Evolutionary conservation across 2,888 invertebrate genomes (phyloP), one percentile per base, ranked within the genome.

Genomic region (Protodeltote pygarga): DNA sequence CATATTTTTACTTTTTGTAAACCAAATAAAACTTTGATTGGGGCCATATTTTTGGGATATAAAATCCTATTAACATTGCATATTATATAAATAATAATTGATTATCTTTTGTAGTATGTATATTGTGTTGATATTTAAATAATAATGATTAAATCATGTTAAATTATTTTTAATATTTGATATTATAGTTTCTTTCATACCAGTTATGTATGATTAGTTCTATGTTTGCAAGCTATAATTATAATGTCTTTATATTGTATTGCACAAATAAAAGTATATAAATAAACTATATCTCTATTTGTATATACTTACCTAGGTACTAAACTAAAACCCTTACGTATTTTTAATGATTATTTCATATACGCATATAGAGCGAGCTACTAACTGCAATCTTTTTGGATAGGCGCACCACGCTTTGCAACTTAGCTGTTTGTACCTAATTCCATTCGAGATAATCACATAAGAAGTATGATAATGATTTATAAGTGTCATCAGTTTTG

Each of bases 261-360:
- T 66, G 59, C 70, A 71, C 65, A 61, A 59, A 59, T 63, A 50
- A 58, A 65, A 27, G 8, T 49, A 23, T 29, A 35, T 42, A 55
- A 35, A 20, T 11, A 29, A 16, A 23, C 6, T n/a, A 9, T 4
- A 9, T 5, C 19, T 3, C 15, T n/a, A 6, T n/a, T n/a, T n/a
- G n/a, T n/a, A n/a, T n/a, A n/a, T n/a, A n/a, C n/a, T n/a, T n/a
- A n/a, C n/a, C n/a, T n/a, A n/a, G n/a, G n/a, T n/a, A n/a, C n/a
- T n/a, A n/a, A n/a, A n/a, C n/a, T n/a, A n/a, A n/a, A n/a, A n/a
- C n/a, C n/a, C n/a, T n/a, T n/a, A n/a, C n/a, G n/a, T n/a, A n/a
- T n/a, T n/a, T n/a, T n/a, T n/a, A n/a, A n/a, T n/a, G n/a, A n/a
- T n/a, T n/a, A n/a, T n/a, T n/a, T n/a, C n/a, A n/a, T n/a, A n/a